phyloP scores from a whole-genome alignment of 2,113 vertebrate species.

The Ardeotis arabs region DNA sequence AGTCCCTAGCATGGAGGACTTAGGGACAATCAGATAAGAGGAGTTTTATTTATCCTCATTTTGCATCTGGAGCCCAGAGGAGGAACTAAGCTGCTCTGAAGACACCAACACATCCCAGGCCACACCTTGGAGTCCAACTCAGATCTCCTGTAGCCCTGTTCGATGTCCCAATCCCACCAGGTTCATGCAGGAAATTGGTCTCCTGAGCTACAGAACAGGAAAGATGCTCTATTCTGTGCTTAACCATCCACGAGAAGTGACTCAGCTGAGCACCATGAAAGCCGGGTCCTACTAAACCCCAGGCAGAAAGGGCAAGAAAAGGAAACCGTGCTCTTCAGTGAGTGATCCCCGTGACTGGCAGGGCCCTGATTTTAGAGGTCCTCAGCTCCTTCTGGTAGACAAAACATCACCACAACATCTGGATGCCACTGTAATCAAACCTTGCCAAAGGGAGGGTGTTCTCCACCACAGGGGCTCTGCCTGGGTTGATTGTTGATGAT shows the following conservation, averaged over 20 bases:
- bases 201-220: not conserved
- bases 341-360: accelerated
- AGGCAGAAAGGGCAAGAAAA: not conserved
- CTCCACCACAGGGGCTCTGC: not conserved
- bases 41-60: not conserved
- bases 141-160: not conserved
- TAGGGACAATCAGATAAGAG: not conserved
- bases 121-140: not conserved
- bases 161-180: not conserved
- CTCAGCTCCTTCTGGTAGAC: not conserved
- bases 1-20: not conserved
- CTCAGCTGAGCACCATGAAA: not conserved
- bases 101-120: not conserved
- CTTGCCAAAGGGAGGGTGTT: not conserved
- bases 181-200: not conserved
- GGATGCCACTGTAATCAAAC: not conserved
- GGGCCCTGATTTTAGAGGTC: not conserved
- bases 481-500: not conserved
- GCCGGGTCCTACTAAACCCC: not conserved
- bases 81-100: not conserved
- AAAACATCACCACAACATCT: not conserved
- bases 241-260: not conserved
- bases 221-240: not conserved
- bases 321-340: not conserved
- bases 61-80: not conserved